These are phyloP conservation scores for Drosophila austrosaltans DNA, from an alignment of 2,888 invertebrate genomes.

Conservation along the genomic window DNA sequence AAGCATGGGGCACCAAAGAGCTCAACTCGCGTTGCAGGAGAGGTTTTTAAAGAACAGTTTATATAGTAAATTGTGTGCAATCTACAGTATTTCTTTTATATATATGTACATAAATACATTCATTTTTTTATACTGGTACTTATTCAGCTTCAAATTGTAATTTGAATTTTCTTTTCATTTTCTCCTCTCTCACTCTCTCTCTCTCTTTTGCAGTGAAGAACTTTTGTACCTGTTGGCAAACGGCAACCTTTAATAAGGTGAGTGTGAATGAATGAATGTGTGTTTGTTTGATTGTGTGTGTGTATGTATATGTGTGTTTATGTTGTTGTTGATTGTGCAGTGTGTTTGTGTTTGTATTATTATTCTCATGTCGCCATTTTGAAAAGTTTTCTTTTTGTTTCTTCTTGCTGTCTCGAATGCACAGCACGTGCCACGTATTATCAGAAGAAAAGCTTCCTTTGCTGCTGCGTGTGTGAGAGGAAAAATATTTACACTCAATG, in stretches of 20 bases:
- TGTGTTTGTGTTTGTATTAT: slow-evolving; percentile 19
- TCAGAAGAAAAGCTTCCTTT: slow-evolving; percentile 37
- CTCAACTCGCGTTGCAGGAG: slow-evolving; percentile 9
- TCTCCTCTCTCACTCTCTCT: slow-evolving; percentile 4
- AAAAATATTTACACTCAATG: slow-evolving; percentile 79
- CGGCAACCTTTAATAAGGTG: slow-evolving; percentile 31
- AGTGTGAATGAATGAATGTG: slow-evolving; percentile 21
- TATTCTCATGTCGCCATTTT: slow-evolving; percentile 19
- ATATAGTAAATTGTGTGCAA: not conserved
- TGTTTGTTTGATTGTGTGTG: not conserved
- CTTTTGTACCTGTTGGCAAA: slow-evolving; percentile 70
- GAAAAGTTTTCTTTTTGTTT: slow-evolving; percentile 49
- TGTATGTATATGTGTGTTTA: too few relatives aligned
- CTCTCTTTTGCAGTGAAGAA: slow-evolving; percentile 54
- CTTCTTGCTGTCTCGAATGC: slow-evolving; percentile 44
- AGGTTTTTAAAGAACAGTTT: slow-evolving; percentile 12
- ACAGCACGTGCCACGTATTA: slow-evolving; percentile 73
- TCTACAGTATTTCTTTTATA: slow-evolving; percentile 5
- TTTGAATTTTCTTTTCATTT: not conserved
- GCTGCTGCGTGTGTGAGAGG: slow-evolving; percentile 45
- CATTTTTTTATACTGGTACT: not conserved
- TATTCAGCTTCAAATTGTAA: slow-evolving; percentile 6
- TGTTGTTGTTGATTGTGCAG: not conserved
- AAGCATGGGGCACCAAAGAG: slow-evolving; percentile 11
- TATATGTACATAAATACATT: not conserved